phyloP scores from a whole-genome alignment of 2,113 vertebrate species.

The Callipepla californica region DNA sequence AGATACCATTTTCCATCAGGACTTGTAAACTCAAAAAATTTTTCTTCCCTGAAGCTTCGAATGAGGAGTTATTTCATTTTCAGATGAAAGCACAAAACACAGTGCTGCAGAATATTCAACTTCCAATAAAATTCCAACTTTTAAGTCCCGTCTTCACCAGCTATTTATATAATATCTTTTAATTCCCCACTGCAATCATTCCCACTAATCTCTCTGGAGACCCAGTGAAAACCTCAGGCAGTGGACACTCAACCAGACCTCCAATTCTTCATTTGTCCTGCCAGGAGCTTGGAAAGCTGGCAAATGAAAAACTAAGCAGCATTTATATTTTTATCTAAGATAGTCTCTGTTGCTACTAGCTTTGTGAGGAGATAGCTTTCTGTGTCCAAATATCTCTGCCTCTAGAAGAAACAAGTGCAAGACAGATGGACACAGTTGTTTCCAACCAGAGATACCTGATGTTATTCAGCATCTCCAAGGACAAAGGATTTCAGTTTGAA shows the following conservation, averaged over 20 bases:
- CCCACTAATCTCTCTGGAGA: neutral
- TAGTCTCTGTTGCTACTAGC: neutral
- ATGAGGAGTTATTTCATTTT: neutral
- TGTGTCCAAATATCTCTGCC: neutral
- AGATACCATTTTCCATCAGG: neutral
- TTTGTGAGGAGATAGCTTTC: neutral
- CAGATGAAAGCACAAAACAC: neutral
- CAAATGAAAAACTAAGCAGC: too few relatives aligned
- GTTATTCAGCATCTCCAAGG: constrained; percentile 20
- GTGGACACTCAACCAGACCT: neutral
- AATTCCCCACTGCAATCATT: neutral
- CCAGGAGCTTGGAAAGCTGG: neutral
- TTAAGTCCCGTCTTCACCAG: neutral
- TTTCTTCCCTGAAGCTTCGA: neutral
- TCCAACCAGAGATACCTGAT: neutral
- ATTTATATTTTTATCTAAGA: neutral
- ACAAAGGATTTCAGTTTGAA: constrained; percentile 2
- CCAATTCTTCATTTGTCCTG: neutral
- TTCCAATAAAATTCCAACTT: neutral
- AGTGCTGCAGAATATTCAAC: neutral
- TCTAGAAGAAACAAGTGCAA: neutral
- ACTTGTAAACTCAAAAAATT: neutral
- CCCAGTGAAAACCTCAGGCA: neutral
- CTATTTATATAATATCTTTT: too few relatives aligned
- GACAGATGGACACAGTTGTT: neutral